Conservation (phyloP, 1,140 invertebrate genomes). For the Papilio dardanus region DNA sequence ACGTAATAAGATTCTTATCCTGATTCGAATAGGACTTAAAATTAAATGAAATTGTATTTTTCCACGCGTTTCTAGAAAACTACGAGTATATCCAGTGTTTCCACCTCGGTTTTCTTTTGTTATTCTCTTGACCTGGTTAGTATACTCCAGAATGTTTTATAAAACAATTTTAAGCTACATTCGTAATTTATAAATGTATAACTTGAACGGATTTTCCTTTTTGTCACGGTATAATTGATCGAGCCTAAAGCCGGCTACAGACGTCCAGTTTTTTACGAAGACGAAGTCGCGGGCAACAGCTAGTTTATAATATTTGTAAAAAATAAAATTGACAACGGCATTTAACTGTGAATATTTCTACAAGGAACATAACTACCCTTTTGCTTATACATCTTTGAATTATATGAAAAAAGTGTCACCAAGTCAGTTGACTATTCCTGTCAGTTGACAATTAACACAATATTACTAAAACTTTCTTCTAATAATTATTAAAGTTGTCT, state of each 20-base stretch:
- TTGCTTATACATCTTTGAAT: neutral
- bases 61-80: neutral
- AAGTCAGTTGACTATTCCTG: neutral
- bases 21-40: neutral
- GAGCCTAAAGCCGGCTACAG: no score
- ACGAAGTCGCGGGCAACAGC: no score
- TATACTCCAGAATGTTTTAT: neutral
- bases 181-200: neutral
- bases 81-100: constrained; percentile 1
- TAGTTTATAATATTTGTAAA: no score
- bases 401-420: neutral
- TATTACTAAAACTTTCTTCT: constrained; percentile 4
- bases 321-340: neutral
- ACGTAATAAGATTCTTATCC: neutral
- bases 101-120: constrained; percentile 10
- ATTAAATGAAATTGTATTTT: neutral
- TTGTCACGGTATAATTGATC: no score
- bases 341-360: neutral
- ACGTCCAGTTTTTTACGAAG: no score
- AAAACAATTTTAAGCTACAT: constrained; percentile 13
- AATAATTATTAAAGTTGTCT: constrained; percentile 23
- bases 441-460: neutral
- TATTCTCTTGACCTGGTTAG: constrained; percentile 8
- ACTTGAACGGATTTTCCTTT: no score
- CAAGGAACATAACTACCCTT: neutral